phyloP scores from a whole-genome alignment of 2,113 vertebrate species.

The Colinus virginianus region DNA sequence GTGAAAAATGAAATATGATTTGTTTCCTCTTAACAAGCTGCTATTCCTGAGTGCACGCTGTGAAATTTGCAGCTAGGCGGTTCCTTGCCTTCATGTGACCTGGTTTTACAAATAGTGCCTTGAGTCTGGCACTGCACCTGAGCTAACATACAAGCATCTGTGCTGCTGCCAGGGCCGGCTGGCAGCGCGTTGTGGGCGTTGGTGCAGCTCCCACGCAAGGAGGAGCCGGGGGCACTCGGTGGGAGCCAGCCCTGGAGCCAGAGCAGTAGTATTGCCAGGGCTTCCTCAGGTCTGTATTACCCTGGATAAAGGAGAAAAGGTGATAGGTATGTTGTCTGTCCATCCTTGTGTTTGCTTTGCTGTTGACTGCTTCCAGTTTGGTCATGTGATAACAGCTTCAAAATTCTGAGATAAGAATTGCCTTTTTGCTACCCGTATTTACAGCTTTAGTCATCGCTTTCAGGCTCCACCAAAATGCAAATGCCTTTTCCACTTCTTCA shows the following conservation, averaged over 20 bases:
- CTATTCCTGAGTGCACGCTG: background rate
- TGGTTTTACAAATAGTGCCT: background rate
- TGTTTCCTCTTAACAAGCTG: background rate
- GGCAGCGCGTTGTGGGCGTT: accelerated
- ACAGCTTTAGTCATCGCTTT: background rate
- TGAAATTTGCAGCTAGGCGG: background rate
- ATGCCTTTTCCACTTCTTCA: background rate
- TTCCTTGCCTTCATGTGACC: accelerated
- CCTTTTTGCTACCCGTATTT: background rate
- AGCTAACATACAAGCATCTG: background rate
- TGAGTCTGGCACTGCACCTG: background rate
- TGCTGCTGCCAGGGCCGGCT: background rate
- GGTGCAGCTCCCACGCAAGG: background rate
- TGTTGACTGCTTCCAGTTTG: background rate
- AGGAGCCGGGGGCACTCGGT: accelerated
- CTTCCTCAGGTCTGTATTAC: background rate
- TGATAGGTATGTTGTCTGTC: background rate
- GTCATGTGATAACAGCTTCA: slow-evolving; percentile 12
- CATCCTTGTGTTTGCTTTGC: background rate
- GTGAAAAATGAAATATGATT: background rate
- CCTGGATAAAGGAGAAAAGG: background rate
- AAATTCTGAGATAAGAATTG: background rate
- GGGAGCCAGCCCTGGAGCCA: background rate
- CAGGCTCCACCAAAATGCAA: background rate
- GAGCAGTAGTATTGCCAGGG: background rate